These are phyloP conservation scores for Melanostoma mellinum DNA, from an alignment of 2,888 invertebrate genomes.

Conservation along the genomic window DNA sequence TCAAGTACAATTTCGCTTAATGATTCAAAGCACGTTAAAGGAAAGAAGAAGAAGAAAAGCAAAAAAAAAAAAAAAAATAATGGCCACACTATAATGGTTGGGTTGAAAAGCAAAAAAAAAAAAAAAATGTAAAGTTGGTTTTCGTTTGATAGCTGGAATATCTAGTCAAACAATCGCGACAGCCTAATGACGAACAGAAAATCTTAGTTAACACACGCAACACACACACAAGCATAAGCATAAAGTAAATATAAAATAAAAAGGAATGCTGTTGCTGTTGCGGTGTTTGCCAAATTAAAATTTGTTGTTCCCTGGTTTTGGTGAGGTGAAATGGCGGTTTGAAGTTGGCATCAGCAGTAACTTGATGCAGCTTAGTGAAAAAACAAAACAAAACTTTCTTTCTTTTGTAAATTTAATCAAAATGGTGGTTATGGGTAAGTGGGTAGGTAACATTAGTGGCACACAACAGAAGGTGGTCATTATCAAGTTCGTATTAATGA, in stretches of 20 bases:
- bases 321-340: no score
- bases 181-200: slow-evolving; percentile 31
- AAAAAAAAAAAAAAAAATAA: slow-evolving; percentile 28
- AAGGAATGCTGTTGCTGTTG: slow-evolving; percentile 29
- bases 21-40: slow-evolving; percentile 52
- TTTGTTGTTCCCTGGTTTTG: no score
- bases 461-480: no score
- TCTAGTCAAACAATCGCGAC: slow-evolving; percentile 36
- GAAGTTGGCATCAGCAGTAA: no score
- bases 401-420: no score
- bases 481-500: no score
- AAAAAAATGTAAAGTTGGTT: slow-evolving; percentile 40
- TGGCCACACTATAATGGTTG: slow-evolving; percentile 18
- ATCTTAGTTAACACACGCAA: not conserved
- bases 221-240: not conserved
- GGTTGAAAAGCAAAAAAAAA: slow-evolving; percentile 9
- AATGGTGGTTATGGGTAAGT: no score
- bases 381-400: no score
- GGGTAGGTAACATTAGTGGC: no score
- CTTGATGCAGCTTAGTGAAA: no score
- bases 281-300: not conserved
- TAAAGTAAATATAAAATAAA: not conserved
- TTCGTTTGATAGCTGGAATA: slow-evolving; percentile 43
- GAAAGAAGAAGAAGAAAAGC: slow-evolving; percentile 21
- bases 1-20: slow-evolving; percentile 59